A percentile compares a stretch with the other conserved stretches of the same genome.
Evolutionary conservation across 2,113 vertebrate species (phyloP).

Genomic region (Myotis davidii): DNA sequence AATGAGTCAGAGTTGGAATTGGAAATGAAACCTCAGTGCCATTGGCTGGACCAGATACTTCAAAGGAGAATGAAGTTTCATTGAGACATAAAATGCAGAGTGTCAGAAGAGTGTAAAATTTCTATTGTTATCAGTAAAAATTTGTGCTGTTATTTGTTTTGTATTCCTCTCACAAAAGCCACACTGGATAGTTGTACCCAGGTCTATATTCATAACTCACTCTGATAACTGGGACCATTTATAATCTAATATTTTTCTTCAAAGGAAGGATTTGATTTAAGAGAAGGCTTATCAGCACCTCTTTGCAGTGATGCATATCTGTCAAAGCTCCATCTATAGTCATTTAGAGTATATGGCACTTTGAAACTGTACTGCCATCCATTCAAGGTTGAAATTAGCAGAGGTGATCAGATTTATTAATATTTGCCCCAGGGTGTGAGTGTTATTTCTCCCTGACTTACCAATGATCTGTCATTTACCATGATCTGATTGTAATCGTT

Average conservation of each 20-base stretch:
- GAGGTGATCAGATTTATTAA: not conserved
- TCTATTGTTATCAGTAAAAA: not conserved
- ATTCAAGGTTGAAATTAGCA: not conserved
- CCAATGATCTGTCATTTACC: not conserved
- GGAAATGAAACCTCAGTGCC: not conserved
- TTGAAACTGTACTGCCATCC: not conserved
- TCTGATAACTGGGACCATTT: not conserved
- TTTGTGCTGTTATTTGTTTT: not conserved
- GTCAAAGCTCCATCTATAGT: not conserved
- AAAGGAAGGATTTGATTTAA: slow-evolving; percentile 11
- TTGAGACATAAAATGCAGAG: not conserved
- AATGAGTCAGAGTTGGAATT: not conserved
- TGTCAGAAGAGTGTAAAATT: not conserved
- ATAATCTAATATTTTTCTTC: not conserved
- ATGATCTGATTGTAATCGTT: not conserved
- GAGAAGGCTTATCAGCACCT: not conserved
- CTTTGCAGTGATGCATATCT: not conserved
- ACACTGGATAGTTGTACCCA: not conserved
- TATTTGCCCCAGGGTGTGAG: not conserved
- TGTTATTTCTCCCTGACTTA: not conserved
- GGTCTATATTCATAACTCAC: not conserved
- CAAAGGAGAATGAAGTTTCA: not conserved
- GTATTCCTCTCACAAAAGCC: not conserved
- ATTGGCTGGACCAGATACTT: not conserved
- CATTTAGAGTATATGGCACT: not conserved